phyloP scores from a whole-genome alignment of 1,140 invertebrate species.

The Trinorchestia longiramus region DNA sequence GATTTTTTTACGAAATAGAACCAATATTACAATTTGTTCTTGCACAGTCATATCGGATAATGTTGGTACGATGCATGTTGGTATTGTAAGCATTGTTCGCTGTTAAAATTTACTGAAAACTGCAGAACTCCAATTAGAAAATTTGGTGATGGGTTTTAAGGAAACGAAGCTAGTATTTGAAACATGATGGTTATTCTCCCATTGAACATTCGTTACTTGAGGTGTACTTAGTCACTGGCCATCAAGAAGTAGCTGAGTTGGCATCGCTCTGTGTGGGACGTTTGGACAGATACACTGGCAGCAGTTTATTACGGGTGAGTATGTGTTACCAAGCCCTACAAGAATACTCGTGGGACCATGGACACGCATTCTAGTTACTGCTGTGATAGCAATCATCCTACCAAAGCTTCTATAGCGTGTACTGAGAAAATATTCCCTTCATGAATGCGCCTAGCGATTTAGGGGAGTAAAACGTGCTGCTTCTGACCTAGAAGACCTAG shows the following conservation, averaged over 20 bases:
- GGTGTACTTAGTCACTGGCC: neutral
- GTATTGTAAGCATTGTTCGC: no score
- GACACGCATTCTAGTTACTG: neutral
- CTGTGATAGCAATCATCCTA: neutral
- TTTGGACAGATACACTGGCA: neutral
- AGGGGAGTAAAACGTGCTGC: no score
- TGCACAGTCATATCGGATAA: no score
- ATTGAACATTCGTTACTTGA: neutral
- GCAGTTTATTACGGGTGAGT: neutral
- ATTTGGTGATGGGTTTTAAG: no score
- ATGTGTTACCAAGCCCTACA: neutral
- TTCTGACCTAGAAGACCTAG: no score
- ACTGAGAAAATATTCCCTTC: neutral
- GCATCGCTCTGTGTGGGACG: neutral
- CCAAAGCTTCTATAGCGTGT: neutral
- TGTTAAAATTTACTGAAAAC: no score
- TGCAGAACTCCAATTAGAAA: no score
- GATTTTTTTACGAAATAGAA: no score
- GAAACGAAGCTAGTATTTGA: neutral
- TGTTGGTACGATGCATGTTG: no score
- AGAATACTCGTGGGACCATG: neutral
- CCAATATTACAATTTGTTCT: no score
- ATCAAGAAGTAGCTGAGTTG: neutral
- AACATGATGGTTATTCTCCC: neutral
- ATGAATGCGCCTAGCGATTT: no score